Evolutionary conservation across 2,797 vertebrate species (phyloP).

Genomic region (Schizopygopsis pylzovi): DNA sequence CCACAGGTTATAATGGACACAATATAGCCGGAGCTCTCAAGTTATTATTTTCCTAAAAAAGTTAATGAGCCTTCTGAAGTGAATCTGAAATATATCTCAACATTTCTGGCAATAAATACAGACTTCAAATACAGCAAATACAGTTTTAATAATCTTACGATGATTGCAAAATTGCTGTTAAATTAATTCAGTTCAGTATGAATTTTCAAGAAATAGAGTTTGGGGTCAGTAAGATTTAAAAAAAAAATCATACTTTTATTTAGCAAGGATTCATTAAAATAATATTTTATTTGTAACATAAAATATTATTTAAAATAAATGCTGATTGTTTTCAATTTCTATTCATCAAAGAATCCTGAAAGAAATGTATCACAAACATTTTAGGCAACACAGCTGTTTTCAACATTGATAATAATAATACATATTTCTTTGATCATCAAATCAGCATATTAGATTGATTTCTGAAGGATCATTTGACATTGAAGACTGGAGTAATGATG

Average conservation of each 20-base stretch:
- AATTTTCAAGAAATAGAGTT: not conserved
- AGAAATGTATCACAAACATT: not conserved
- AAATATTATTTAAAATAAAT: not conserved
- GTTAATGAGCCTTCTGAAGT: not conserved
- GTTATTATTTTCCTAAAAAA: not conserved
- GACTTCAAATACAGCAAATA: not conserved
- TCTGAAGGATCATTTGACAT: not conserved
- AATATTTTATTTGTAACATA: not conserved
- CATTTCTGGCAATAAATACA: not conserved
- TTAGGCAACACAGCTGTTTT: not conserved
- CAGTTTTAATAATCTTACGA: not conserved
- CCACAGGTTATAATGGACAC: conserved; percentile 3
- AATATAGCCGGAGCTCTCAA: not conserved
- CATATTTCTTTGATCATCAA: not conserved
- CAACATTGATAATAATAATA: not conserved
- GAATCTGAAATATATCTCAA: too few species aligned
- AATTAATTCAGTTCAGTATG: not conserved
- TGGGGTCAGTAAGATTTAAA: too few species aligned
- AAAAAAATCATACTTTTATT: not conserved
- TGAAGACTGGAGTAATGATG: not conserved
- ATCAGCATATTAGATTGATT: not conserved
- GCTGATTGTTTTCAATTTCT: not conserved
- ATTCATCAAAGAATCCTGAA: not conserved
- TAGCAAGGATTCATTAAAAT: not conserved
- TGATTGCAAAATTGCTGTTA: not conserved